Percentiles rank a stretch among this genome's conserved stretches.
phyloP scores from a whole-genome alignment of 2,797 vertebrate species.

The Coregonus sp. region DNA sequence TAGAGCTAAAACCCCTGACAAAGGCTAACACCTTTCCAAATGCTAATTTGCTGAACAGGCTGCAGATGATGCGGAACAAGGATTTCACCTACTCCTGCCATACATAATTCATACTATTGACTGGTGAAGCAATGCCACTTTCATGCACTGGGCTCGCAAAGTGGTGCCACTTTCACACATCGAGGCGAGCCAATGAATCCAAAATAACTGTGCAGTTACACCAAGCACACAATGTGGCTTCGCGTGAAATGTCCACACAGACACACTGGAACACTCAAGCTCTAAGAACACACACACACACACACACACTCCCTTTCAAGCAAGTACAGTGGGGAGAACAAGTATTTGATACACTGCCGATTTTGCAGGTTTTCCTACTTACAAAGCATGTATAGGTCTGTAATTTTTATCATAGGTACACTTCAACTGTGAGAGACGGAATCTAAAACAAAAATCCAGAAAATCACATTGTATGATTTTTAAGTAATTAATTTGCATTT shows the following conservation, averaged over 20 bases:
- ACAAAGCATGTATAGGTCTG: too few species aligned
- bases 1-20: conserved; percentile 47
- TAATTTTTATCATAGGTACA: too few species aligned
- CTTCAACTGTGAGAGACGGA: too few species aligned
- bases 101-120: conserved; percentile 80
- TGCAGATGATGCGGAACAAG: conserved; percentile 77
- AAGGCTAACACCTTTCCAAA: conserved; percentile 69
- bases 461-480: too few species aligned
- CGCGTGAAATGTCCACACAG: conserved; percentile 58
- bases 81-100: conserved; percentile 71
- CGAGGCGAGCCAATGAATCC: conserved; percentile 55
- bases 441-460: too few species aligned
- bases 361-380: too few species aligned
- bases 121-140: conserved; percentile 67
- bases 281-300: conserved; percentile 29
- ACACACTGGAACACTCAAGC: conserved; percentile 42
- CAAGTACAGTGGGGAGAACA: too few species aligned
- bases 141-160: conserved; percentile 67
- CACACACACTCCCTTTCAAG: neutral
- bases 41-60: conserved; percentile 74
- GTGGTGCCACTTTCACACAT: conserved; percentile 74
- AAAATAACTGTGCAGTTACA: conserved; percentile 61
- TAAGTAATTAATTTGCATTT: too few species aligned
- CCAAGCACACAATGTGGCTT: conserved; percentile 51
- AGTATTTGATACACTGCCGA: too few species aligned